These are phyloP conservation scores for Pseudotriccus pelzelni DNA, from an alignment of 2,797 vertebrate genomes.

Conservation along the genomic window DNA sequence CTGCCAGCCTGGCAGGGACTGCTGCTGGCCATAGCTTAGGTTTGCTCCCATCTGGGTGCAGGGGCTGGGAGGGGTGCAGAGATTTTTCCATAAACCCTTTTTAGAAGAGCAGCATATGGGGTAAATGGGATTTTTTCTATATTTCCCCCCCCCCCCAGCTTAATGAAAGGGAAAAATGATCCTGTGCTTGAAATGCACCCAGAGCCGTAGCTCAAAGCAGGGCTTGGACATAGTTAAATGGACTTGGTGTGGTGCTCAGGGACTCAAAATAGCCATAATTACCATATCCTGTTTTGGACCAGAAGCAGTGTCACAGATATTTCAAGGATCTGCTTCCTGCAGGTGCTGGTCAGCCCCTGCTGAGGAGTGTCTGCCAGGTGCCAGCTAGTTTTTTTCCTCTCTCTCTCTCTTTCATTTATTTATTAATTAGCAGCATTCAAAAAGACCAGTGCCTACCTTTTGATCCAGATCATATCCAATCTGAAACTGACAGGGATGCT, in stretches of 20 bases:
- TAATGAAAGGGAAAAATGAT: background rate
- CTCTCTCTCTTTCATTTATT: background rate
- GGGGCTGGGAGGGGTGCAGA: background rate
- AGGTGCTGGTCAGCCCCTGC: background rate
- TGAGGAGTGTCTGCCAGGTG: background rate
- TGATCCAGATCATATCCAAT: background rate
- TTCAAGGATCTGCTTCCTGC: background rate
- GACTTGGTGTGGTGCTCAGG: background rate
- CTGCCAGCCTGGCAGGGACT: background rate
- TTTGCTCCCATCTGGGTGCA: background rate
- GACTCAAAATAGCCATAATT: background rate
- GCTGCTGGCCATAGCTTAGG: background rate
- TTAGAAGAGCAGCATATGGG: background rate
- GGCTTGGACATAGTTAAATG: background rate
- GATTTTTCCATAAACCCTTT: background rate
- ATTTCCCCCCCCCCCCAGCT: background rate
- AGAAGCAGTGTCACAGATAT: background rate
- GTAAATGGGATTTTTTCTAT: background rate
- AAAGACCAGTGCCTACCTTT: background rate
- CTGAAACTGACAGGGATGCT: background rate
- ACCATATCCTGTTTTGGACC: background rate
- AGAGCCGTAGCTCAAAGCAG: background rate
- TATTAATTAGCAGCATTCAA: background rate
- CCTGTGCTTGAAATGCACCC: background rate
- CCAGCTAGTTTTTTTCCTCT: background rate